Conservation (phyloP, 2,797 vertebrate species). For the Pseudochromis fuscus region DNA sequence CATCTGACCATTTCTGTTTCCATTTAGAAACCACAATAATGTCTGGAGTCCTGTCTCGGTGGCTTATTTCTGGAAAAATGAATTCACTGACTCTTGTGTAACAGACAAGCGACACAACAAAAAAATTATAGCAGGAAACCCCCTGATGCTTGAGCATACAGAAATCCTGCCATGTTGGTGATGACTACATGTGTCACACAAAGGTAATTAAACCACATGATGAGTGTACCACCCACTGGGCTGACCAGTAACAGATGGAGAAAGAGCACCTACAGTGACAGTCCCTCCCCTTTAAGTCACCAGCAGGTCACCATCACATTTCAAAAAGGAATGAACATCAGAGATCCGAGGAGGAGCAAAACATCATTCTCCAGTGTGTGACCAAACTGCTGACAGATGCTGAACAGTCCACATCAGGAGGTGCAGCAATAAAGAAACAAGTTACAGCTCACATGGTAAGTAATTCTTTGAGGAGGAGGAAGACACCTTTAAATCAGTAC, state of each 20-base stretch:
- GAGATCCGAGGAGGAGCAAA: conserved; percentile 2
- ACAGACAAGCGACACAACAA: conserved; percentile 13
- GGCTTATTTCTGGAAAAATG: conserved; percentile 7
- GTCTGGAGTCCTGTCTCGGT: neutral
- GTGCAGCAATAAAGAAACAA: too few species aligned
- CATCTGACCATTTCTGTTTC: neutral
- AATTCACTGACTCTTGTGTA: neutral
- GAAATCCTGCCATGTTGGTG: conserved; percentile 47
- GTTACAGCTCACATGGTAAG: neutral
- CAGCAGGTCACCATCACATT: conserved; percentile 24
- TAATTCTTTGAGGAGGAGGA: neutral
- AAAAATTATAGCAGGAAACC: conserved; percentile 11
- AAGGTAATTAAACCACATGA: conserved; percentile 56
- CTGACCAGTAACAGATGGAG: conserved; percentile 57
- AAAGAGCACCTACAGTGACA: conserved; percentile 21
- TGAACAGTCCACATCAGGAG: neutral
- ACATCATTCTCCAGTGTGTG: conserved; percentile 2
- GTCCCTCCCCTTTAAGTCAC: conserved; percentile 27
- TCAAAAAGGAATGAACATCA: conserved; percentile 14
- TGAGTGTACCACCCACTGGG: conserved; percentile 45
- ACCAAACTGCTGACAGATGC: neutral
- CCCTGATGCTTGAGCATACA: conserved; percentile 22
- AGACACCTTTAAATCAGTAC: neutral
- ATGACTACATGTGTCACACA: conserved; percentile 40
- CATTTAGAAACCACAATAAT: conserved; percentile 6